These are phyloP conservation scores for Bovichtus diacanthus DNA, from an alignment of 2,797 vertebrate genomes.

Conservation along the genomic window DNA sequence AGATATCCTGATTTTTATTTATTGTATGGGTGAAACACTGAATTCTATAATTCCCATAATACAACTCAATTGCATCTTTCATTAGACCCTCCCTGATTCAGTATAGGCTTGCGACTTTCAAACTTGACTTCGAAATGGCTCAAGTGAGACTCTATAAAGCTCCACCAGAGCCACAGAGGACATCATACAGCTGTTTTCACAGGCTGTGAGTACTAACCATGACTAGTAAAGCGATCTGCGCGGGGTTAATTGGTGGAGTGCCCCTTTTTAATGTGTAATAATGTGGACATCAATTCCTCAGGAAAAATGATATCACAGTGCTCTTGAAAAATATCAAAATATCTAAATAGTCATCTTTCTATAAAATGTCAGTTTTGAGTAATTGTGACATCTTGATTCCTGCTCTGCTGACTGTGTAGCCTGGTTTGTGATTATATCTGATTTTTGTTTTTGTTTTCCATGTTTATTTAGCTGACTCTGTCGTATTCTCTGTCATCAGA, in stretches of 20 bases:
- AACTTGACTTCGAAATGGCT: background rate
- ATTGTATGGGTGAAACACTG: background rate
- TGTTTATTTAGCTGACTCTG: background rate
- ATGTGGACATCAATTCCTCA: background rate
- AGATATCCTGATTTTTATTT: background rate
- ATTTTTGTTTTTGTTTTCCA: background rate
- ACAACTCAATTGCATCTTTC: background rate
- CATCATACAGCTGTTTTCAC: background rate
- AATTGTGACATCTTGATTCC: background rate
- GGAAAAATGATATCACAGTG: background rate
- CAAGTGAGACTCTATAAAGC: background rate
- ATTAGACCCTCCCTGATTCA: background rate
- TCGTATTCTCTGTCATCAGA: slow-evolving; percentile 78
- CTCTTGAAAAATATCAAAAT: background rate
- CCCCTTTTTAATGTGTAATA: background rate
- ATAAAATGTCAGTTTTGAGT: background rate
- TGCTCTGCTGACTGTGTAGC: background rate
- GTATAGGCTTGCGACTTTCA: background rate
- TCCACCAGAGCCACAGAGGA: background rate
- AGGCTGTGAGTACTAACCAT: background rate
- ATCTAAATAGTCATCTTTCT: background rate
- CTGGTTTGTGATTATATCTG: background rate
- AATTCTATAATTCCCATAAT: background rate
- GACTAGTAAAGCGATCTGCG: background rate
- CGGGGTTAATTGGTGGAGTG: background rate